Conservation (phyloP, 2,797 vertebrate genomes). For the Lagodon rhomboides region DNA sequence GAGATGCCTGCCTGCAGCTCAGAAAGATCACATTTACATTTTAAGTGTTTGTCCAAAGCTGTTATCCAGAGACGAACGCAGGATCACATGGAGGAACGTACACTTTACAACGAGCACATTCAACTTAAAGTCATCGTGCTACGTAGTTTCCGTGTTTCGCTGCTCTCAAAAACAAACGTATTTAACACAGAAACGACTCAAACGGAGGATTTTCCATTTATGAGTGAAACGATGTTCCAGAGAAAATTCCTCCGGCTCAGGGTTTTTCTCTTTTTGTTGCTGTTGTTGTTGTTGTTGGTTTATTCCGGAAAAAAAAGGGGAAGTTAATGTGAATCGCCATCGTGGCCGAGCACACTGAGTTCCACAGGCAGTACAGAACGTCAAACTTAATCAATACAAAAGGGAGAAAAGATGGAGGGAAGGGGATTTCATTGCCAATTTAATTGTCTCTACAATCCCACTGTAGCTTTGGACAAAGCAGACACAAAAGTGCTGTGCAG, state of each 20-base stretch:
- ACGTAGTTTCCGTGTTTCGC: background rate
- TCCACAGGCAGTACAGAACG: background rate
- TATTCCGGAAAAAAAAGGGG: background rate
- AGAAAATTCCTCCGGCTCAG: background rate
- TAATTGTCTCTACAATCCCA: background rate
- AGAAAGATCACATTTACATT: conserved; percentile 69
- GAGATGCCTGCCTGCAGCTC: conserved; percentile 44
- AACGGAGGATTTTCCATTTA: background rate
- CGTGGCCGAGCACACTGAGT: background rate
- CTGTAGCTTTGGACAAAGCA: background rate
- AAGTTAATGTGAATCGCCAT: background rate
- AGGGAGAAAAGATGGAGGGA: background rate
- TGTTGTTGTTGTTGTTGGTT: background rate
- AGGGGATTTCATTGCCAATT: background rate
- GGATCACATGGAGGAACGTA: conserved; percentile 3
- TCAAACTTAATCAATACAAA: conserved; percentile 5
- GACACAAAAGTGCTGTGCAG: background rate
- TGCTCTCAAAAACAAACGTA: conserved; percentile 1
- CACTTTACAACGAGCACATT: conserved; percentile 2
- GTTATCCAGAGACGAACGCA: conserved; percentile 33
- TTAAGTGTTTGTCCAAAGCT: conserved; percentile 44
- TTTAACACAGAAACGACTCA: conserved; percentile 1
- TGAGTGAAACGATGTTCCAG: background rate
- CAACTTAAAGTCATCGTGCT: background rate
- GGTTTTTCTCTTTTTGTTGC: no score